Base-by-base conservation (phyloP, 2,888 invertebrate species). In the Leucophora obtusa region DNA sequence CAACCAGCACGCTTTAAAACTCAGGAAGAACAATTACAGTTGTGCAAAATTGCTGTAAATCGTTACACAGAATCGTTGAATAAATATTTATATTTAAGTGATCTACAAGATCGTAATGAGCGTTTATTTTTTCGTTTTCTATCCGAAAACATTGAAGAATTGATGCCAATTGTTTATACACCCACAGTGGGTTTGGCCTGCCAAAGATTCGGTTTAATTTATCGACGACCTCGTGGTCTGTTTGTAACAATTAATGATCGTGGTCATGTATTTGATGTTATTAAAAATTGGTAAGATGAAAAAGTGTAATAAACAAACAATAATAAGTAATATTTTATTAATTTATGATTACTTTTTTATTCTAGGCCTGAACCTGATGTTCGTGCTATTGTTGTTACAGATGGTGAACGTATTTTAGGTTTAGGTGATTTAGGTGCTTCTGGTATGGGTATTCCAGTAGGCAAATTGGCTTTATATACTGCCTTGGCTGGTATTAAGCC, bases 131-230 rank as follows among this genome's bases (percentile, higher is more conserved):
- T 97, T 92, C 94, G 97, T 82, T 93, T 98, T 60, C 91, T 99
- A 59, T 93, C 95, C 81, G 97, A 98, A 91, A 96, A 99, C 90
- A 95, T 98, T 79, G 97, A 98, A 90, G 93, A 95, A 87, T 94
- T 98, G 91, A 95, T 99, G 94, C 99, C 99, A 0, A 97, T 99
- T 86, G 97, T 99, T 17, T 99, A 99, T 90, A 99, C 99, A 0
- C 99, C 99, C 0, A 98, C 98, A 0, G 99, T 99, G 17, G 99
- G 99, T 0, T 92, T 96, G 87, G 99, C 98, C 0, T 99, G 99
- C 89, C 98, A 98, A 91, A 96, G 96, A 87, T 99, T 98, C 88
- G 98, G 98, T 56, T 93, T 98, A 82, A 97, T 98, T 89, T 98
- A 96, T 90, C 93, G 98, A 82, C 93, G 97, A 88, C 98, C 98